Percentiles rank a stretch among this genome's conserved stretches.
Evolutionary conservation across 2,888 invertebrate species (phyloP).

Genomic region (Diarsia mendica): DNA sequence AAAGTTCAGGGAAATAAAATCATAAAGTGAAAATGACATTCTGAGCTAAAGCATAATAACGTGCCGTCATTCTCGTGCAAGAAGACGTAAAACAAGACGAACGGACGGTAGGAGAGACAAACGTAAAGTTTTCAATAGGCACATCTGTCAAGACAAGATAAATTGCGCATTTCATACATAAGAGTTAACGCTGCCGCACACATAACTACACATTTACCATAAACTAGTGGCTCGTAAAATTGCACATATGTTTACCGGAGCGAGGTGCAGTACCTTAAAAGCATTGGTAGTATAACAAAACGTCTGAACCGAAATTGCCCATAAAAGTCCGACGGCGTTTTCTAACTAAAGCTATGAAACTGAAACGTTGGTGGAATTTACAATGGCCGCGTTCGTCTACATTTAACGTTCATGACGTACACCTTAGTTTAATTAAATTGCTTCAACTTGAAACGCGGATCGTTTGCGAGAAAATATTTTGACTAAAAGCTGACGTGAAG

Average conservation of each 20-base stretch:
- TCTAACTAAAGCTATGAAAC: constrained; percentile 90
- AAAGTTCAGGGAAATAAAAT: constrained; percentile 49
- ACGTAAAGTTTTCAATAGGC: constrained; percentile 70
- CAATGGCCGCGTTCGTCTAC: constrained; percentile 88
- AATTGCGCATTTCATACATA: constrained; percentile 69
- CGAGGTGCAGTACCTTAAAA: constrained; percentile 90
- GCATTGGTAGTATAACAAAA: constrained; percentile 91
- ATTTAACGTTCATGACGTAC: constrained; percentile 88
- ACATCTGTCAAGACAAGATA: constrained; percentile 72
- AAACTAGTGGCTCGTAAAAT: constrained; percentile 87
- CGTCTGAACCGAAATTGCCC: constrained; percentile 90
- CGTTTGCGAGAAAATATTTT: constrained; percentile 63
- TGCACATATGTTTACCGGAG: constrained; percentile 89
- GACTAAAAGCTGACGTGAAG: constrained; percentile 53
- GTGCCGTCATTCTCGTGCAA: constrained; percentile 34
- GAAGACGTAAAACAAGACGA: constrained; percentile 51
- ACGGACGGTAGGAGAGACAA: constrained; percentile 52
- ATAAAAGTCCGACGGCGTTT: constrained; percentile 90
- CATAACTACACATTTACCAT: constrained; percentile 86
- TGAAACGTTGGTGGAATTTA: constrained; percentile 89
- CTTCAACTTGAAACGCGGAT: constrained; percentile 71
- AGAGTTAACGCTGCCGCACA: constrained; percentile 78
- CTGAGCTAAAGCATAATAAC: constrained; percentile 56
- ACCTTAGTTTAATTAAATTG: constrained; percentile 89
- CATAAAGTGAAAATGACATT: constrained; percentile 56